Base-by-base conservation (phyloP, 2,113 vertebrate species). In the Anseranas semipalmata region DNA sequence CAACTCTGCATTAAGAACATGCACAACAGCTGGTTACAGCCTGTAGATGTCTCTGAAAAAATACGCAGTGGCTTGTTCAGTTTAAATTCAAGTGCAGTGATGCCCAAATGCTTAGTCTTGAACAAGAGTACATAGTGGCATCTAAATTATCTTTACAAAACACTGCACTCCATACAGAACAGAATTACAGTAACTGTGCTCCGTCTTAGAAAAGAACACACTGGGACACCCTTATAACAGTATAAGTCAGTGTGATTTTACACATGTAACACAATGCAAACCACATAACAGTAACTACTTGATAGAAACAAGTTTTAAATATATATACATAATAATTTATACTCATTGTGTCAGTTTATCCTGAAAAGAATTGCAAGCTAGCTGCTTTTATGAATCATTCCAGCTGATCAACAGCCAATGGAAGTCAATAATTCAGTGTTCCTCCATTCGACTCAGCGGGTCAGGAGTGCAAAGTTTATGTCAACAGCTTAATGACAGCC, bases 21-120 rank as follows among this genome's bases (percentile, higher is more conserved):
- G 71, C 80, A 80, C 88, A 95, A 75, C 93, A 97, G 96, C 96
- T 97, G 97, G 87, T 83, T 94, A 94, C 93, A 97, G 95, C 97
- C 92, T 89, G 90, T 94, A 89, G 90, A 96, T 2, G 10, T 68
- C 71, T 93, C 91, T 88, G 92, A 90, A 87, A 87, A 96, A n/a
- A 96, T 82, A 91, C 39, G 39, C 83, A 65, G 58, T 84, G 46
- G 46, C 72, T 96, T 94, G 65, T 97, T 97, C 93, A 90, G 27
- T 80, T 72, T 83, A 88, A 73, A 70, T 68, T 85, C 90, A 87
- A 87, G 83, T 58, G 24, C 70, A 94, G 45, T 59, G 15, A 60
- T 73, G 65, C 87, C 83, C 95, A 97, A 95, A 94, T 85, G 86
- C 89, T 95, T 41, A 35, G 15, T 62, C 65, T 59, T 32, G 84